phyloP scores from a whole-genome alignment of 2,113 vertebrate species.

The Lipophrys pholis region DNA sequence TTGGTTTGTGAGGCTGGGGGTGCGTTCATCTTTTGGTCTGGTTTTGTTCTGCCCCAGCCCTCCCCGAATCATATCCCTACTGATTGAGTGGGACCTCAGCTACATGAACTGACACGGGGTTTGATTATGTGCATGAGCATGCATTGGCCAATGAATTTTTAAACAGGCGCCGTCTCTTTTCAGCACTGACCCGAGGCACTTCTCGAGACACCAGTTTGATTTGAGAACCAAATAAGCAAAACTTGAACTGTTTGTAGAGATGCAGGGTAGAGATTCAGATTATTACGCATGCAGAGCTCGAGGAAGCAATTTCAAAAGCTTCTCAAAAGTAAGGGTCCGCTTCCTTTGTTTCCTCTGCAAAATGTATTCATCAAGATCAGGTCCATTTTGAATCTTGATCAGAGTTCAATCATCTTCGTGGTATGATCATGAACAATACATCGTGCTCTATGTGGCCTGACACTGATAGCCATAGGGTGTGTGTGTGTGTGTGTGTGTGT shows the following conservation, averaged over 20 bases:
- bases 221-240: slow-evolving; percentile 8
- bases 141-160: slow-evolving; percentile 6
- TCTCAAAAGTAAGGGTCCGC: slow-evolving; percentile 6
- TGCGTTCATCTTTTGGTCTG: slow-evolving; percentile 10
- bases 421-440: neutral
- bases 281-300: slow-evolving; percentile 7
- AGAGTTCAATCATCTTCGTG: slow-evolving; percentile 1
- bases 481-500: neutral
- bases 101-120: slow-evolving; percentile 1
- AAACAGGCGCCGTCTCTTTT: neutral
- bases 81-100: slow-evolving; percentile 21
- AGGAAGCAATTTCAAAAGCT: neutral
- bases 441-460: neutral
- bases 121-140: slow-evolving; percentile 10
- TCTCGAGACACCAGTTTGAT: slow-evolving; percentile 13
- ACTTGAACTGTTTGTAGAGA: slow-evolving; percentile 9
- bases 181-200: neutral
- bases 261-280: slow-evolving; percentile 12
- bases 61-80: neutral
- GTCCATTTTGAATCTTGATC: slow-evolving; percentile 3
- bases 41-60: neutral
- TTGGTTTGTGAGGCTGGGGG: slow-evolving; percentile 14
- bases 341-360: neutral
- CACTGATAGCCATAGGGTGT: neutral
- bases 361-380: slow-evolving; percentile 10